Conservation (phyloP, 2,113 vertebrate genomes). For the Pelmatolapia mariae region DNA sequence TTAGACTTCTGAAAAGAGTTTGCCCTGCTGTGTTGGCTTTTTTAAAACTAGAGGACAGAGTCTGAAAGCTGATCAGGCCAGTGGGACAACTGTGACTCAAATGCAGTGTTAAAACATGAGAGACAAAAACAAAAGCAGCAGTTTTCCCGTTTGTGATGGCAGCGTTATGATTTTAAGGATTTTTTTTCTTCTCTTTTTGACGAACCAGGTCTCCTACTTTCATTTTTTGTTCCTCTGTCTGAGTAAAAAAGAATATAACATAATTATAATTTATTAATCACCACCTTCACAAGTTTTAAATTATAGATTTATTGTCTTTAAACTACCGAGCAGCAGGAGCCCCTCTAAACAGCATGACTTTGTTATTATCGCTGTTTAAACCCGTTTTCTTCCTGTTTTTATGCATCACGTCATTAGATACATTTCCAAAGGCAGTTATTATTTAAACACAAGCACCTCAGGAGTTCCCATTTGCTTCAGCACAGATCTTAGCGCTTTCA, state of each 20-base stretch:
- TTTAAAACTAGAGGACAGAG: background rate
- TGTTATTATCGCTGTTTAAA: background rate
- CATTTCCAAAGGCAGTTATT: background rate
- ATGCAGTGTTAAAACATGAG: background rate
- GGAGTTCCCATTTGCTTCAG: background rate
- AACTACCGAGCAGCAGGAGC: background rate
- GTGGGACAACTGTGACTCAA: background rate
- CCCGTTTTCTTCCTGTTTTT: background rate
- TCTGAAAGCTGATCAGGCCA: background rate
- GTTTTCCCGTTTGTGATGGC: background rate
- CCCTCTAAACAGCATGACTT: background rate
- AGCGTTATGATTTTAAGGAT: background rate
- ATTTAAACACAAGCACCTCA: background rate
- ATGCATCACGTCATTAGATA: background rate
- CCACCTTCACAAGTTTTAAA: background rate
- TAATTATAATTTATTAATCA: background rate
- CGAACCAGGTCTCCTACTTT: background rate
- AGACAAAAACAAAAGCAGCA: background rate
- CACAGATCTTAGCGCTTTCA: fast-evolving
- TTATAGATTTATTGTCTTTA: background rate
- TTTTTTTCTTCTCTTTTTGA: background rate
- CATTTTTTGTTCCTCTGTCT: background rate
- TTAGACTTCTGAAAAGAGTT: background rate
- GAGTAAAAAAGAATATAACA: background rate
- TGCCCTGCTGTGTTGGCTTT: background rate